phyloP scores from a whole-genome alignment of 2,888 invertebrate species.

The Acronicta psi region DNA sequence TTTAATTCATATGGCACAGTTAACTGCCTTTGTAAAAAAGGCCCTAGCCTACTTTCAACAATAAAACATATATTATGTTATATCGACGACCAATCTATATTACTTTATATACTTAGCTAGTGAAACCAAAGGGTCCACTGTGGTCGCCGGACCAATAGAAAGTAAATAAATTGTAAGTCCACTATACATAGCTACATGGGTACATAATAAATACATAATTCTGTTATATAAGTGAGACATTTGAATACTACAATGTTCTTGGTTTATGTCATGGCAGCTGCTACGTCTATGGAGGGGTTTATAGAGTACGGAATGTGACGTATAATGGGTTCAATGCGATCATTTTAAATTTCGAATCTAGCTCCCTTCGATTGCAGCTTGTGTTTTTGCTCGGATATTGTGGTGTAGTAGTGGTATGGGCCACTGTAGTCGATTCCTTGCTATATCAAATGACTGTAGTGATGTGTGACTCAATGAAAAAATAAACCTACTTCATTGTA shows the following conservation, averaged over 20 bases:
- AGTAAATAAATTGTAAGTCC: conserved; percentile 67
- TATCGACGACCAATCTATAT: too few species aligned
- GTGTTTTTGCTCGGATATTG: too few species aligned
- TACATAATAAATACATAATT: conserved; percentile 8
- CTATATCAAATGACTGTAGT: too few species aligned
- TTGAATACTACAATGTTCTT: conserved; percentile 27
- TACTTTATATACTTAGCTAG: conserved; percentile 4
- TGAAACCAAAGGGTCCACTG: conserved; percentile 36
- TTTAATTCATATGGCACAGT: too few species aligned
- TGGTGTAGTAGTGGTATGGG: too few species aligned
- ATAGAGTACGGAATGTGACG: background rate
- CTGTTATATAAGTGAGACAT: conserved; percentile 17
- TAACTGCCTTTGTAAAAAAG: too few species aligned
- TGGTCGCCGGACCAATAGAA: conserved; percentile 62
- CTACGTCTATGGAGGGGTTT: background rate
- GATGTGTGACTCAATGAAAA: too few species aligned
- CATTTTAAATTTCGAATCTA: background rate
- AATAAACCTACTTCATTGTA: too few species aligned
- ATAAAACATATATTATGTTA: too few species aligned
- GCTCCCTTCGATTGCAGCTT: too few species aligned
- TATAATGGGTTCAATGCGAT: background rate
- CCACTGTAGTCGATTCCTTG: too few species aligned
- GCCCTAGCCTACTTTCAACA: too few species aligned
- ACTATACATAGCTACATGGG: conserved; percentile 16
- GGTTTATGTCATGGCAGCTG: background rate